Percentiles rank a stretch among this genome's conserved stretches.
phyloP scores from a whole-genome alignment of 1,140 invertebrate genomes.

The Helicoverpa zea region DNA sequence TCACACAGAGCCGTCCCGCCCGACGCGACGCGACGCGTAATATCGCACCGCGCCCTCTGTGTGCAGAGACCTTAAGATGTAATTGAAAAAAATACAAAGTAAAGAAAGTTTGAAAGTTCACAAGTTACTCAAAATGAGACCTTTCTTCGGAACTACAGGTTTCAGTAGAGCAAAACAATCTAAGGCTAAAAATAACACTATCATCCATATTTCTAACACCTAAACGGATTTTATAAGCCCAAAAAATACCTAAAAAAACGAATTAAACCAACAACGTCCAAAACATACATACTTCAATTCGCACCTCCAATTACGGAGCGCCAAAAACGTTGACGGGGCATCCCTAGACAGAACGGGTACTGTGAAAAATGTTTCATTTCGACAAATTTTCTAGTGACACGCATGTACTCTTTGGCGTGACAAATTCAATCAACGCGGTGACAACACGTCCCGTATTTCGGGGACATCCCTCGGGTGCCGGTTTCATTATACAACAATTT shows the following conservation, averaged over 20 bases:
- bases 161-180: no score
- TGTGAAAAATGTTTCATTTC: slow-evolving; percentile 47
- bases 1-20: no score
- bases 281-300: slow-evolving; percentile 13
- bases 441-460: slow-evolving; percentile 53
- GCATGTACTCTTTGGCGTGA: slow-evolving; percentile 41
- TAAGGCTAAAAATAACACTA: not conserved
- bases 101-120: no score
- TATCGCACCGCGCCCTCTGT: no score
- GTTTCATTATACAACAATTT: slow-evolving; percentile 58
- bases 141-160: no score
- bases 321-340: not conserved
- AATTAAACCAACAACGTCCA: not conserved
- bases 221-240: not conserved
- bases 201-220: not conserved
- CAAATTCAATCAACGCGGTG: slow-evolving; percentile 59
- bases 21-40: no score
- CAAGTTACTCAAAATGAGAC: no score
- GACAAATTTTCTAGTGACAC: slow-evolving; percentile 40
- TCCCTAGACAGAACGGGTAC: not conserved
- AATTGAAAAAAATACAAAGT: no score
- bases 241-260: slow-evolving; percentile 3
- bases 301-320: slow-evolving; percentile 3
- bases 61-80: no score
- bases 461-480: slow-evolving; percentile 20